Evolutionary conservation across 2,888 invertebrate species (phyloP).

Genomic region (Gisinianus flammeolus): DNA sequence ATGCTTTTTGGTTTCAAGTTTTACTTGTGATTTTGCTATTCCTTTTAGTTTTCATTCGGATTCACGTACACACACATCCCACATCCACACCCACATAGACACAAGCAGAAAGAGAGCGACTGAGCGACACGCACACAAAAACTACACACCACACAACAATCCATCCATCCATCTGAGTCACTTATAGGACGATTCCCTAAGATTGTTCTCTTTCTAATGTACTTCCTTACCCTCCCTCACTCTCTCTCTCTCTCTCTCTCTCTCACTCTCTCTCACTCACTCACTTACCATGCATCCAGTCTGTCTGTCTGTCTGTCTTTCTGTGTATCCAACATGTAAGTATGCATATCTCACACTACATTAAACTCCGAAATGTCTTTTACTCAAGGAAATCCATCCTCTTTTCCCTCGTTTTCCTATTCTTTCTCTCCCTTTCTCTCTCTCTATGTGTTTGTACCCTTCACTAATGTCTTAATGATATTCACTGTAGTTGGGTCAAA

Average conservation of each 20-base stretch:
- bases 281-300: not conserved
- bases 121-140: not conserved
- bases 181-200: constrained; percentile 33
- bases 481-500: constrained; percentile 34
- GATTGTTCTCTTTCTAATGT: constrained; percentile 29
- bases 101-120: not conserved
- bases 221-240: not conserved
- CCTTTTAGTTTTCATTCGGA: constrained; percentile 21
- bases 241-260: not conserved
- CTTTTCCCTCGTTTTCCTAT: not conserved
- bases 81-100: constrained; percentile 11
- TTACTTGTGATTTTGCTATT: not conserved
- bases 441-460: constrained; percentile 12
- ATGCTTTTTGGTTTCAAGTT: constrained; percentile 41
- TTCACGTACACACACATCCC: constrained; percentile 19
- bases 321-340: not conserved
- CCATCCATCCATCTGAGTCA: constrained; percentile 46
- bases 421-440: not conserved
- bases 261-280: too few relatives aligned
- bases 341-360: constrained; percentile 50
- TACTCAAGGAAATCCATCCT: constrained; percentile 33
- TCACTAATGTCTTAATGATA: constrained; percentile 48
- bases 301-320: not conserved
- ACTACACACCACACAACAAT: constrained; percentile 25
- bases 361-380: constrained; percentile 48